phyloP scores from a whole-genome alignment of 2,888 invertebrate species.

The Aporophyla lueneburgensis region DNA sequence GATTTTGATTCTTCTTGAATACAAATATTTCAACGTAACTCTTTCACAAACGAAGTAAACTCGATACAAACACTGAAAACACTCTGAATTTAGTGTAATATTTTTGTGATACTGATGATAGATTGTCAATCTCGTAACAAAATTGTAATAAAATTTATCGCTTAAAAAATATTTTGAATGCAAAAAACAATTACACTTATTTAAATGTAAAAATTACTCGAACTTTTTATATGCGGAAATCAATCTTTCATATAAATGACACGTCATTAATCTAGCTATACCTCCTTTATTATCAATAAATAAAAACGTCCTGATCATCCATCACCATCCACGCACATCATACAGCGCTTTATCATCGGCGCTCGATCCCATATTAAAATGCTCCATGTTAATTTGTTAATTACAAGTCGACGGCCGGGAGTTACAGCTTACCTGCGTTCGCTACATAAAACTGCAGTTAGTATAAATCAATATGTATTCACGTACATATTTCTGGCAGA shows the following conservation, averaged over 20 bases:
- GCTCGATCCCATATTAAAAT: slow-evolving; percentile 57
- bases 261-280: slow-evolving; percentile 33
- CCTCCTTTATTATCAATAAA: slow-evolving; percentile 42
- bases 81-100: neutral
- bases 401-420: slow-evolving; percentile 57
- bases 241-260: slow-evolving; percentile 1
- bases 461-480: slow-evolving; percentile 75
- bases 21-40: neutral
- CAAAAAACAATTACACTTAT: neutral
- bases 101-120: neutral
- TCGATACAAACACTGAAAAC: neutral
- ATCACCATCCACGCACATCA: slow-evolving; percentile 47
- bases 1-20: too few species aligned
- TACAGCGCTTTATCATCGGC: slow-evolving; percentile 46
- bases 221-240: slow-evolving; percentile 20
- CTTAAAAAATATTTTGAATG: neutral
- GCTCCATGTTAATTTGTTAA: slow-evolving; percentile 66
- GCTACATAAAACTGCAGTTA: slow-evolving; percentile 71
- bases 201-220: neutral
- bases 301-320: slow-evolving; percentile 43
- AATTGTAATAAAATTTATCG: neutral
- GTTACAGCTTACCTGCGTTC: slow-evolving; percentile 61
- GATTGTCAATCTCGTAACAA: neutral
- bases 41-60: neutral
- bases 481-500: slow-evolving; percentile 51